Percentiles rank a stretch among this genome's conserved stretches.
Conservation (phyloP, 2,113 vertebrate genomes). For the Anarhynchus alexandrinus region DNA sequence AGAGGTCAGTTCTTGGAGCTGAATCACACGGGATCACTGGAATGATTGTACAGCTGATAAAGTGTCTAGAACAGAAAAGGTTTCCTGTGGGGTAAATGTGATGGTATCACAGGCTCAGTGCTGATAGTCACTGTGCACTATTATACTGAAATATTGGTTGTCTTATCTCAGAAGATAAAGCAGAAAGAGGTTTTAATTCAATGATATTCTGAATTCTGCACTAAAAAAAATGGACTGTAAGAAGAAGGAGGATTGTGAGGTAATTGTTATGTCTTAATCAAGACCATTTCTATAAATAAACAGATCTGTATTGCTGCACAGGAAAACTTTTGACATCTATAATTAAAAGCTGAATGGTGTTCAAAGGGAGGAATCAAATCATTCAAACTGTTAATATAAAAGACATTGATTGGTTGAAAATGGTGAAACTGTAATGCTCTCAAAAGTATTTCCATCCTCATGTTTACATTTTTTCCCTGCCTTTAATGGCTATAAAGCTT, state of each 20-base stretch:
- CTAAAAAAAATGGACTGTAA: neutral
- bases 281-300: neutral
- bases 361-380: neutral
- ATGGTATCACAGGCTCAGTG: neutral
- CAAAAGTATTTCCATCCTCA: neutral
- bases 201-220: neutral
- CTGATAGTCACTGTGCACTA: neutral
- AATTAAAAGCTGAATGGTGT: slow-evolving; percentile 2
- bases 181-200: neutral
- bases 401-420: neutral
- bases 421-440: neutral
- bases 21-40: neutral
- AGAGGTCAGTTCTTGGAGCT: neutral
- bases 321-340: neutral
- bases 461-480: neutral
- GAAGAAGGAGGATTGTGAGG: neutral
- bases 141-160: slow-evolving; percentile 3
- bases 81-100: neutral
- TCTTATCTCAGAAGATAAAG: slow-evolving; percentile 22
- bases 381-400: neutral
- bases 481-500: neutral
- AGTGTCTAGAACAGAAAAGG: neutral
- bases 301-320: neutral
- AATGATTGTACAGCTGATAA: neutral
- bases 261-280: neutral